Base-by-base conservation (phyloP, 2,113 vertebrate genomes). In the Isichthys henryi region DNA sequence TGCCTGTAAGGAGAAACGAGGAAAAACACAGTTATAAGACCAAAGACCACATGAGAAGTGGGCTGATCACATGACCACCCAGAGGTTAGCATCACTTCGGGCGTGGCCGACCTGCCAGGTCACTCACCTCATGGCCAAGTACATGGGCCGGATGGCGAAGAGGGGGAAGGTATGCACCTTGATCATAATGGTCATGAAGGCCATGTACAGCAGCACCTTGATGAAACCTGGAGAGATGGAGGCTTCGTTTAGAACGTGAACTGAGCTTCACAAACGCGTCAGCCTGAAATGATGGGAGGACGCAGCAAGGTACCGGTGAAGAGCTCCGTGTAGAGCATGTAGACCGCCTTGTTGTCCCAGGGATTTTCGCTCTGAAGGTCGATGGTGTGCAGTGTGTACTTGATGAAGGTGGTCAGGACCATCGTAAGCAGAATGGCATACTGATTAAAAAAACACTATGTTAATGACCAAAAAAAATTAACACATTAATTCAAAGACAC, bases 131-230 rank as follows among this genome's bases (percentile, higher is more conserved):
- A 99, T 99, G n/a, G 98, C 97, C 92, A 99, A 94, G 94, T 99
- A 99, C 98, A 99, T 99, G 91, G 98, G 98, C n/a, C 98, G 97
- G 88, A 99, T 99, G 92, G 98, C 98, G 1, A 99, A 99, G 86
- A 99, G 96, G 0, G 98, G 98, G 95, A 99, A 99, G 8, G 98
- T 99, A 94, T 99, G 98, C 17, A 99, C 98, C 91, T 99, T 99
- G 92, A 99, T 99, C 98, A 99, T 99, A 93, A 99, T 99, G 89
- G 98, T 98, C 98, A 99, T 99, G 94, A 99, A 99, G 11, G 98
- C 97, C 94, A 99, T 97, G 92, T 99, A 99, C 58, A 99, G 95
- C 17, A 99, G 95, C 15, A 99, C 98, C 90, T 99, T 99, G 94
- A 99, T 97, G 92, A 99, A 98, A 8, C 98, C 98, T 99, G 93